phyloP scores from a whole-genome alignment of 2,888 invertebrate species.

The Tetragonisca angustula region DNA sequence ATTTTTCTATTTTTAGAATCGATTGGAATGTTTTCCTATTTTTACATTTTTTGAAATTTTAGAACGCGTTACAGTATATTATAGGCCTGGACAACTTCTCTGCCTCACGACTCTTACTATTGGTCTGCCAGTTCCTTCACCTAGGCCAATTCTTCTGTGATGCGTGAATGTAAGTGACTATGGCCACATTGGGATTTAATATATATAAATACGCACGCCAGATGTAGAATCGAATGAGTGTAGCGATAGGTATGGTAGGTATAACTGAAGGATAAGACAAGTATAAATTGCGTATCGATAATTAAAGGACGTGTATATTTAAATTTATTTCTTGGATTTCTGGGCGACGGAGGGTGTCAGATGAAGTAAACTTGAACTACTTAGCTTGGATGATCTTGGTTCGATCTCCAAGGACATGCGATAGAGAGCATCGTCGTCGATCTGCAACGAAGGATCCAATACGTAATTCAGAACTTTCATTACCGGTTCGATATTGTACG shows the following conservation, averaged over 20 bases:
- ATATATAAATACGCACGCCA: background rate
- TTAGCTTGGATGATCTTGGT: slow-evolving; percentile 89
- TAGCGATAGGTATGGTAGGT: background rate
- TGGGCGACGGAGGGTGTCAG: slow-evolving; percentile 73
- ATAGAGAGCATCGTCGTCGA: slow-evolving; percentile 93
- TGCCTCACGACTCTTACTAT: too few species aligned
- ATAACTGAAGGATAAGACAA: slow-evolving; percentile 26
- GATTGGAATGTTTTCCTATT: too few species aligned
- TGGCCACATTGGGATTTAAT: too few species aligned
- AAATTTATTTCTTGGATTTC: slow-evolving; percentile 60
- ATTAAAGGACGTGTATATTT: slow-evolving; percentile 12
- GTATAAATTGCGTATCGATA: slow-evolving; percentile 23
- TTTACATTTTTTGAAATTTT: too few species aligned
- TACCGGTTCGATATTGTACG: slow-evolving; percentile 95
- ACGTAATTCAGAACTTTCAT: slow-evolving; percentile 92
- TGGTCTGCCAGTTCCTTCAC: too few species aligned
- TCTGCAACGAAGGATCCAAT: slow-evolving; percentile 90
- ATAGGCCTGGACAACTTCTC: too few species aligned
- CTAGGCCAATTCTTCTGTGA: too few species aligned
- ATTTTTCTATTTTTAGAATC: too few species aligned
- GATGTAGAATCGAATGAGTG: background rate
- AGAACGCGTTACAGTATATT: too few species aligned
- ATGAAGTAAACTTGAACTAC: slow-evolving; percentile 82
- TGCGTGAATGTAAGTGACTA: too few species aligned
- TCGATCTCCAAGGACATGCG: slow-evolving; percentile 93